phyloP scores from a whole-genome alignment of 2,797 vertebrate genomes.

The Sardinella longiceps region DNA sequence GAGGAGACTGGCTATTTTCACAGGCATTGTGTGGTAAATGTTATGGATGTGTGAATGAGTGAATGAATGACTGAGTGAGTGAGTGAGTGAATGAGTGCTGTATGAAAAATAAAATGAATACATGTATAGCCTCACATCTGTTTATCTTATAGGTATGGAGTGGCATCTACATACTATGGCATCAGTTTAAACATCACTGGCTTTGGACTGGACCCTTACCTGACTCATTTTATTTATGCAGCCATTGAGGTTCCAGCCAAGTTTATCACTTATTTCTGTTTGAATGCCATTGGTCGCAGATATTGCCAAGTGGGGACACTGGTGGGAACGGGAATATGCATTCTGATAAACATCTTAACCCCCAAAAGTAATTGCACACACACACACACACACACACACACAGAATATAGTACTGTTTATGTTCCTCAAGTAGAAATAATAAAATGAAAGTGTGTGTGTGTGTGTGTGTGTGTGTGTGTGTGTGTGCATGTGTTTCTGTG shows the following conservation, averaged over 20 bases:
- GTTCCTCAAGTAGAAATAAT: no score
- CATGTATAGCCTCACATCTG: not conserved
- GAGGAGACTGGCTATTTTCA: constrained; percentile 73
- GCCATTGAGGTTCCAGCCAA: constrained; percentile 86
- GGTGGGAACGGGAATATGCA: constrained; percentile 70
- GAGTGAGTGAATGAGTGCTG: not conserved
- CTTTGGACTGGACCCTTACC: constrained; percentile 82
- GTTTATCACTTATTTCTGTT: constrained; percentile 66
- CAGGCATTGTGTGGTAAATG: constrained; percentile 79
- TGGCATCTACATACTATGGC: constrained; percentile 87
- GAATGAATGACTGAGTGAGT: no score
- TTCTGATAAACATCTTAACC: constrained; percentile 68
- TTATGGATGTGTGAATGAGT: not conserved
- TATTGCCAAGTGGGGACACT: constrained; percentile 71
- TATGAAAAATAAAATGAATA: not conserved
- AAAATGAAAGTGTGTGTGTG: not conserved
- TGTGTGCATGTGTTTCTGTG: constrained; percentile 3
- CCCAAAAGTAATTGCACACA: constrained; percentile 54
- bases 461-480: not conserved
- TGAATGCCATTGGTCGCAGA: constrained; percentile 76
- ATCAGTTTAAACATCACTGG: constrained; percentile 83
- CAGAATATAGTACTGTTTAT: not conserved
- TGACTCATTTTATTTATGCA: constrained; percentile 86
- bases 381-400: not conserved
- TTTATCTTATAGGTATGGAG: constrained; percentile 78